A percentile compares a stretch with the other conserved stretches of the same genome.
Evolutionary conservation across 1,140 invertebrate genomes (phyloP).

Genomic region (Drosophila grimshawi): DNA sequence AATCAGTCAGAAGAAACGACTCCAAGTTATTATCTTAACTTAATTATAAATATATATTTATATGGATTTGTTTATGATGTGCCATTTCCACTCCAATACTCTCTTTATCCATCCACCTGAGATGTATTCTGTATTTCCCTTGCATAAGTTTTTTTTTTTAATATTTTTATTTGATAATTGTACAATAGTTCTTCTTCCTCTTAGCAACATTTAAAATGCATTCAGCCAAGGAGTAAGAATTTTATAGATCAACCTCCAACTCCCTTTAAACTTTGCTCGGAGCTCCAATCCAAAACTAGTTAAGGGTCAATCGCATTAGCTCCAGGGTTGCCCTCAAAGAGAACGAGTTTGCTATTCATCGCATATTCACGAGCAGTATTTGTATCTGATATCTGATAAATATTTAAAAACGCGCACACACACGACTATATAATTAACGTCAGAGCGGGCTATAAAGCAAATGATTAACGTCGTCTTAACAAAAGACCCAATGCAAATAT

Average conservation of each 20-base stretch:
- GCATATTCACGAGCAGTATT: slow-evolving; percentile 10
- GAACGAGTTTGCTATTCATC: slow-evolving; percentile 56
- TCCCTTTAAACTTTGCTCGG: neutral
- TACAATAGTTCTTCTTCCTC: too few species aligned
- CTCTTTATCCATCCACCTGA: too few species aligned
- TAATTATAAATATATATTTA: too few species aligned
- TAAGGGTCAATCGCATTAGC: slow-evolving; percentile 43
- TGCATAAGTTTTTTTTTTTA: too few species aligned
- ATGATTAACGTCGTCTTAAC: slow-evolving; percentile 72
- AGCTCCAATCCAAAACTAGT: slow-evolving; percentile 5
- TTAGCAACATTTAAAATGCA: too few species aligned
- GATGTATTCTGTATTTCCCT: too few species aligned
- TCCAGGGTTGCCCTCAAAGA: slow-evolving; percentile 19
- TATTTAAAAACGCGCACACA: slow-evolving; percentile 62
- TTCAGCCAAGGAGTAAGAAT: neutral
- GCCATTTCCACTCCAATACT: too few species aligned
- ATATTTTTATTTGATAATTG: too few species aligned
- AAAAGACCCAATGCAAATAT: slow-evolving; percentile 53
- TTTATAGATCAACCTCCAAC: neutral
- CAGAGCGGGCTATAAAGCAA: slow-evolving; percentile 54
- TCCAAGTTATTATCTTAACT: too few species aligned
- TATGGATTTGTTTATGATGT: too few species aligned
- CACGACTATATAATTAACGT: slow-evolving; percentile 71
- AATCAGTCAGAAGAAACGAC: too few species aligned
- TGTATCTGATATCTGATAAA: slow-evolving; percentile 43